Conservation (phyloP, 1,140 invertebrate species). For the Lordiphosa stackelbergi region DNA sequence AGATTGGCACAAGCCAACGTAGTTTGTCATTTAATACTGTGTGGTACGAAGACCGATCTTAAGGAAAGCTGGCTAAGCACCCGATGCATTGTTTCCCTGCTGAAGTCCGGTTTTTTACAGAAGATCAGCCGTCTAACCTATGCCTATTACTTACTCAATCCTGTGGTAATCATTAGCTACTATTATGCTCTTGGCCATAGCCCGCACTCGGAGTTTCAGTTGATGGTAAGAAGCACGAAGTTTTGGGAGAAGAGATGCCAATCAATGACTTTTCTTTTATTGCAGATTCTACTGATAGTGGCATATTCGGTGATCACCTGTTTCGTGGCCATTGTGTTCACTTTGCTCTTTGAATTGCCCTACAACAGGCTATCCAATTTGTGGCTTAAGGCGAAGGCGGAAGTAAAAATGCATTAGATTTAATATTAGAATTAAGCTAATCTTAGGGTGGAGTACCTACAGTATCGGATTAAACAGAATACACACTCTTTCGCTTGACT, state of each 20-base stretch:
- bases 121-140: slow-evolving; percentile 28
- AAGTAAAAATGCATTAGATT: slow-evolving; percentile 4
- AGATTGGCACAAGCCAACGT: background rate
- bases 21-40: slow-evolving; percentile 22
- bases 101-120: slow-evolving; percentile 25
- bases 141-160: slow-evolving; percentile 45
- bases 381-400: background rate
- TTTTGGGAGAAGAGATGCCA: background rate
- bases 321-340: slow-evolving; percentile 15
- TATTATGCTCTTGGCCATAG: slow-evolving; percentile 22
- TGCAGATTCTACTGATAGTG: slow-evolving; percentile 22
- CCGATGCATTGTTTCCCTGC: slow-evolving; percentile 18
- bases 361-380: slow-evolving; percentile 25
- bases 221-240: slow-evolving; percentile 24
- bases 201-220: slow-evolving; percentile 12
- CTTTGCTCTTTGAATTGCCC: slow-evolving; percentile 42
- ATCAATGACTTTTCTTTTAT: background rate
- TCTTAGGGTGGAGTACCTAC: too few species aligned
- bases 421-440: background rate
- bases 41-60: background rate
- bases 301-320: slow-evolving; percentile 12
- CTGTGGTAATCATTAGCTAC: slow-evolving; percentile 24
- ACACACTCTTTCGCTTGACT: too few species aligned
- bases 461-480: too few species aligned
- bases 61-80: background rate